Base-by-base conservation (phyloP, 2,113 vertebrate species). In the Tichodroma muraria region DNA sequence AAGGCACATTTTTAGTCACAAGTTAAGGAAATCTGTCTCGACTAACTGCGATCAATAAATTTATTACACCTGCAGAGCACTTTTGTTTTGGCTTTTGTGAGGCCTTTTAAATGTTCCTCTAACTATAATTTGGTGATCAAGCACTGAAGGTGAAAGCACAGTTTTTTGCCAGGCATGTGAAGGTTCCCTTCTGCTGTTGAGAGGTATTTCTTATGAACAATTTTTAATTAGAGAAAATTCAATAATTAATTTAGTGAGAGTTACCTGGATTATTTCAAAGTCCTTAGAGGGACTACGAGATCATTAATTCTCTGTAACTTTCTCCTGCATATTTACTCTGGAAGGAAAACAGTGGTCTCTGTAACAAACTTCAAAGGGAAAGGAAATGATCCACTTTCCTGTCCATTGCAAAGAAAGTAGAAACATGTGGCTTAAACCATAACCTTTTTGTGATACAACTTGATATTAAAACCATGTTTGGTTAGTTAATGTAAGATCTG, bases 241-340 rank as follows among this genome's bases (percentile, higher is more conserved):
- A 94, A 82, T 92, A 93, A 92, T 80, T 90, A 94, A 95, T 90
- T 90, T 93, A 63, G 66, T 35, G 9, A 84, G 57, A 91, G 47
- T 35, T 92, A 69, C 65, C 64, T 72, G 81, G 47, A 56, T 88
- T 93, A 54, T 93, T 93, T 86, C 73, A 42, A 73, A 53, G 60
- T 80, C 90, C 76, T 95, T 27, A 52, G 94, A 91, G 76, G 35
- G 53, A 28, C 47, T 54, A 25, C 2, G 8, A 61, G 54, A 79
- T 87, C 89, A 90, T 93, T 93, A 86, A 90, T 72, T 90, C 69
- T 64, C 80, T 69, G 49, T 90, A 66, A 82, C 57, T 91, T 85
- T 93, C 52, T 57, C 69, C 64, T 75, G 40, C 27, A 53, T 86
- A 65, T 91, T 91, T 95, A 88, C 25, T 83, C 59, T 69, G 56